Conservation (phyloP, 2,888 invertebrate species). For the Drosophila robusta region DNA sequence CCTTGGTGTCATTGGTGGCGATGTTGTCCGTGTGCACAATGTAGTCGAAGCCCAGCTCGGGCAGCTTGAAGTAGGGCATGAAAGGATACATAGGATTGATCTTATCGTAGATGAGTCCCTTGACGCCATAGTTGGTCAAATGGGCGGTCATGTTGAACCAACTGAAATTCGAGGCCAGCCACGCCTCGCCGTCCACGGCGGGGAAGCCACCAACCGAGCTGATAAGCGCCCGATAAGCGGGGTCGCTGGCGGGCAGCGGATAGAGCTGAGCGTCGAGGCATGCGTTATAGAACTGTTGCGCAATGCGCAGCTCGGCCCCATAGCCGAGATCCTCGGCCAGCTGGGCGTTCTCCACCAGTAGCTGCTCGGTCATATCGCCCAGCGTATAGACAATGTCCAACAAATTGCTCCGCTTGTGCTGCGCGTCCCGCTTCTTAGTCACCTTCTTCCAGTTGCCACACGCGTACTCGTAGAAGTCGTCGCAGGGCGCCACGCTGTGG, state of each 20-base stretch:
- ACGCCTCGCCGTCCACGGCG: slow-evolving; percentile 76
- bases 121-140: slow-evolving; percentile 74
- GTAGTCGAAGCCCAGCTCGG: slow-evolving; percentile 80
- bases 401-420: slow-evolving; percentile 73
- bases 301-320: slow-evolving; percentile 68
- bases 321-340: slow-evolving; percentile 58
- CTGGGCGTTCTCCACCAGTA: slow-evolving; percentile 44
- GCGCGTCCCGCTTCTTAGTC: slow-evolving; percentile 54
- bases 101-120: slow-evolving; percentile 68
- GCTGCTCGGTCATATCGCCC: slow-evolving; percentile 52
- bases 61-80: slow-evolving; percentile 75
- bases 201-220: slow-evolving; percentile 82
- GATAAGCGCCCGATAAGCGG: slow-evolving; percentile 77
- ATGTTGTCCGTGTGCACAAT: slow-evolving; percentile 81
- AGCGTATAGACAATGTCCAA: slow-evolving; percentile 74
- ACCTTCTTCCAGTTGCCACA: slow-evolving; percentile 82
- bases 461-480: slow-evolving; percentile 83
- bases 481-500: slow-evolving; percentile 74
- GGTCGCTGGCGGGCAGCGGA: slow-evolving; percentile 68
- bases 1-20: slow-evolving; percentile 69
- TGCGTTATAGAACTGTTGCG: slow-evolving; percentile 72
- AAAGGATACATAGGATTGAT: slow-evolving; percentile 72
- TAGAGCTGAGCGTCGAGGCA: slow-evolving; percentile 72
- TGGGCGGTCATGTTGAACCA: slow-evolving; percentile 84
- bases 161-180: slow-evolving; percentile 73